Evolutionary conservation across 2,888 invertebrate species (phyloP).

Genomic region (Dolomedes plantarius): DNA sequence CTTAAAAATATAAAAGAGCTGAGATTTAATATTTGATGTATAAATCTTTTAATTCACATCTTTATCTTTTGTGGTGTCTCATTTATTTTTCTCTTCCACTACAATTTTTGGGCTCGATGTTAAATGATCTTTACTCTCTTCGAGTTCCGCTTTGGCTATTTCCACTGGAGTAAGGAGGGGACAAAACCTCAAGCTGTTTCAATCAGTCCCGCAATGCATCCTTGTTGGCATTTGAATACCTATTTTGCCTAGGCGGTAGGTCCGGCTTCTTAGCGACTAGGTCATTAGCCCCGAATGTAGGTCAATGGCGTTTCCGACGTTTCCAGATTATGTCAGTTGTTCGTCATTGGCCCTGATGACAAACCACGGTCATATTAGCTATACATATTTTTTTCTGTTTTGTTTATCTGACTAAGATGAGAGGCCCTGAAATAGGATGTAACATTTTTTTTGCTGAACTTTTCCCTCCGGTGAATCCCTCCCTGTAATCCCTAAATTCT

Average conservation of each 20-base stretch:
- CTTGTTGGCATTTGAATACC: neutral
- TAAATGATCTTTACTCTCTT: too few relatives aligned
- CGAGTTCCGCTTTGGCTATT: neutral
- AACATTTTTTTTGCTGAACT: neutral
- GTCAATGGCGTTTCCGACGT: conserved; percentile 26
- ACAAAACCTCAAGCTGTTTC: neutral
- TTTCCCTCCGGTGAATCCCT: neutral
- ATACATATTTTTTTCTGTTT: too few relatives aligned
- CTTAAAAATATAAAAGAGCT: too few relatives aligned
- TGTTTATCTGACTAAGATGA: too few relatives aligned
- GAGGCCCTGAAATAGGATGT: too few relatives aligned
- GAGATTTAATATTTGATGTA: too few relatives aligned
- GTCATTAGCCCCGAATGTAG: conserved; percentile 35
- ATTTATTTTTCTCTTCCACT: too few relatives aligned
- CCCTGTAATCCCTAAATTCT: neutral
- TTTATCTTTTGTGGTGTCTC: too few relatives aligned
- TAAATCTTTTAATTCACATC: too few relatives aligned
- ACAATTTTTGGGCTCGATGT: too few relatives aligned
- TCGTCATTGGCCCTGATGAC: neutral
- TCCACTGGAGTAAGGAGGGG: neutral
- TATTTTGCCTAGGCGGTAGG: neutral
- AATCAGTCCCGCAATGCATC: neutral
- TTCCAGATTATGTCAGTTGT: neutral
- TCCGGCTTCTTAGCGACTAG: conserved; percentile 24
- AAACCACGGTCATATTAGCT: neutral